A percentile compares a stretch with the other conserved stretches of the same genome.
These are phyloP conservation scores for Cactoblastis cactorum DNA, from an alignment of 2,888 invertebrate species.

Conservation along the genomic window DNA sequence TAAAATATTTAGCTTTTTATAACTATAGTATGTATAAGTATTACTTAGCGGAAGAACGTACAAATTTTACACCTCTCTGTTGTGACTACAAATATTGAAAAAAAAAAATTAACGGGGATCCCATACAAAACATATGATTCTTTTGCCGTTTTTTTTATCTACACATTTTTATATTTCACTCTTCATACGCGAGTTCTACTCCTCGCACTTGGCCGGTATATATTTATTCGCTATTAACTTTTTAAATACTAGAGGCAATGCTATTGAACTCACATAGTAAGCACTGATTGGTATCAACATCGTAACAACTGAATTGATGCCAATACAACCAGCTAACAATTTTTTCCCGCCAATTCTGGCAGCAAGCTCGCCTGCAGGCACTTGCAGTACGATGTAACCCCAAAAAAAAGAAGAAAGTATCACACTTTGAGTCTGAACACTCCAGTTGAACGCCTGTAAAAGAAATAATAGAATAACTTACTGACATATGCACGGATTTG, in stretches of 20 bases:
- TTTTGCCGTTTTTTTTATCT: too few relatives aligned
- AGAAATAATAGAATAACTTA: too few relatives aligned
- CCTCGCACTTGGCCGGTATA: neutral
- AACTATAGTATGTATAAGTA: too few relatives aligned
- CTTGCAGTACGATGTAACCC: slow-evolving; percentile 82
- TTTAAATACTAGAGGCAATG: neutral
- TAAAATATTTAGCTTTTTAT: too few relatives aligned
- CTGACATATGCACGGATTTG: too few relatives aligned
- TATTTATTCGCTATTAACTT: neutral
- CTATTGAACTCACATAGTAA: slow-evolving; percentile 38
- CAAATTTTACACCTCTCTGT: too few relatives aligned
- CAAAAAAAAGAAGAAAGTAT: too few relatives aligned
- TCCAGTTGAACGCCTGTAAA: slow-evolving; percentile 65
- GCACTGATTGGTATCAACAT: slow-evolving; percentile 31
- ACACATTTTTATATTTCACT: too few relatives aligned
- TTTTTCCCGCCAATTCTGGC: slow-evolving; percentile 83
- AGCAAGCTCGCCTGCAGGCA: slow-evolving; percentile 82
- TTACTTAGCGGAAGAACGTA: too few relatives aligned
- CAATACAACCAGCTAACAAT: slow-evolving; percentile 53
- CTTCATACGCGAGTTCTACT: neutral
- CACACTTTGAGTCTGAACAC: slow-evolving; percentile 59
- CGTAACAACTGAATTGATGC: slow-evolving; percentile 48
- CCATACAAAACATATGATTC: too few relatives aligned
- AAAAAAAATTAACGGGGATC: too few relatives aligned
- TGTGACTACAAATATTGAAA: too few relatives aligned